Base-by-base conservation (phyloP, 2,797 vertebrate species). In the Miichthys miiuy region DNA sequence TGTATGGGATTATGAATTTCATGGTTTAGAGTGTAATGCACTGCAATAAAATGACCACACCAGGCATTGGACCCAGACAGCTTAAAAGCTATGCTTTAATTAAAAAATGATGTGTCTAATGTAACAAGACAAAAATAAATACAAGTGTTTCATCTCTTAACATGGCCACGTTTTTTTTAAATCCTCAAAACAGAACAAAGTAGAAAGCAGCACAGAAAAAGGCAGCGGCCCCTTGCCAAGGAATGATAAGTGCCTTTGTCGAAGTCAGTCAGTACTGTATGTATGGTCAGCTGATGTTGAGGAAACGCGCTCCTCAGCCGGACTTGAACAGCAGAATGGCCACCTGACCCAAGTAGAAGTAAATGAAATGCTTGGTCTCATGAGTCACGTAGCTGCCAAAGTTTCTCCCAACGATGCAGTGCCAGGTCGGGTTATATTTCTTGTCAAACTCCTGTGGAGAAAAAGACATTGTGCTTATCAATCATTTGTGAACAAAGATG, bases 301-400 rank as follows among this genome's bases (percentile, higher is more conserved):
- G 73, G 68, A 86, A 86, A 50, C 0, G 75, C 66, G 7, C 85
- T 78, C 69, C 81, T 96, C 95, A 99, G 80, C 97, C 98, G 23
- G 97, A 99, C 93, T 99, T 99, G 92, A 99, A 99, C 41, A 98
- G 96, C 91, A 99, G 96, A 88, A 99, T 99, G 91, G 97, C 97
- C n/a, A 99, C 97, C 89, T 99, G 97, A 92, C 98, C 98, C 93
- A 99, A 94, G 95, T 98, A 98, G 95, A 99, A 99, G 93, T 99
- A 99, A 94, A 99, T 99, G 96, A 99, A 99, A 93, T 99, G 97
- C 91, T 99, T 99, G 87, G 97, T 98, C 94, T 99, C 97, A 1
- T 99, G 98, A 87, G 97, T 99, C 92, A 99, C 97, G 0, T 99
- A 99, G 93, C 98, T 99, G 89, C 97, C 97, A 55, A 99, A 99